Base-by-base conservation (phyloP, 2,113 vertebrate species). In the Puntigrus tetrazona region DNA sequence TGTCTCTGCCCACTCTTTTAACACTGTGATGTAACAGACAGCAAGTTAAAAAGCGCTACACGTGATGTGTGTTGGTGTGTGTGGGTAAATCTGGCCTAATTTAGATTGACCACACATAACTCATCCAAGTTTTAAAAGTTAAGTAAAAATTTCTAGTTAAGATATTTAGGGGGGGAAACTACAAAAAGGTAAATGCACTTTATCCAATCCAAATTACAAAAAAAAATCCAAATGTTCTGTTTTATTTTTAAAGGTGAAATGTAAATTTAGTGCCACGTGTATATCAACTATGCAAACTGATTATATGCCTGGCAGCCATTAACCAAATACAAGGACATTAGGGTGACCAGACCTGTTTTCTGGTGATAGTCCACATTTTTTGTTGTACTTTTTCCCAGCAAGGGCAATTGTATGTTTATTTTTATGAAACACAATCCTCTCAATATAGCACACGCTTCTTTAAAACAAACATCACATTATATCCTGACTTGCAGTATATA, bases 11-110 rank as follows among this genome's bases (percentile, higher is more conserved):
- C 83, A 78, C 57, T 50, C 79, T 83, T 75, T 83, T 78, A 79
- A 59, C 65, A 38, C 20, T 27, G 41, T 86, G 81, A 88, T 88
- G 77, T 86, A 88, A 86, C 61, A 80, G 20, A 20, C 22, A 78
- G 75, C 75, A 88, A 88, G 59, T 43, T 18, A 79, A 41, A 25
- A 34, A 84, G 57, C 27, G 45, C 43, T 34, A 55, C 2, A 57
- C 11, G 16, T n/a, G 27, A 41, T 36, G 3, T 50, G 31, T 13
- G 5, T 55, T 57, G 75, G 16, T 50, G 75, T 78, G 43, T 47
- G 43, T 50, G 72, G 41, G 41, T 31, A 75, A 45, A 75, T 11
- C 7, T 50, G 27, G 14, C 16, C 43, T 31, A 75, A 47, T 50
- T 50, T 75, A 27, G n/a, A 47, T 47, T 8, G 14, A 50, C 6